Conservation (phyloP, 1,140 invertebrate species). For the Acromyrmex charruanus region DNA sequence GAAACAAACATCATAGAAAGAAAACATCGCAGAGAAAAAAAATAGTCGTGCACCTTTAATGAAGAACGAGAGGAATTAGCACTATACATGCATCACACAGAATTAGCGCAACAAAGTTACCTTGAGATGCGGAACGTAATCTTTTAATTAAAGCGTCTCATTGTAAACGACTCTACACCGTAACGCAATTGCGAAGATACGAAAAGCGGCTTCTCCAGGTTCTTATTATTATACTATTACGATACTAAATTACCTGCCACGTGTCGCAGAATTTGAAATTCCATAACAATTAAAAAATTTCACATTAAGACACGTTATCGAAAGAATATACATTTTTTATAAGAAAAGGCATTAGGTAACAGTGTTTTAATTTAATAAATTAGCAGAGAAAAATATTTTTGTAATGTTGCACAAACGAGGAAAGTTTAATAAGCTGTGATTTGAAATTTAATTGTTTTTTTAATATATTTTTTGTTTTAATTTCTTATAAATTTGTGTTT, state of each 20-base stretch:
- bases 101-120: conserved; percentile 45
- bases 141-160: conserved; percentile 68
- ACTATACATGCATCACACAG: neutral
- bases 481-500: neutral
- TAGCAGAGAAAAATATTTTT: neutral
- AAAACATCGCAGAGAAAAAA: neutral
- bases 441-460: neutral
- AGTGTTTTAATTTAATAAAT: neutral
- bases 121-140: conserved; percentile 56
- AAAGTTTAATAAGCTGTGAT: neutral
- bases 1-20: neutral
- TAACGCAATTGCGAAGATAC: conserved; percentile 15
- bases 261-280: conserved; percentile 54
- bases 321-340: conserved; percentile 21
- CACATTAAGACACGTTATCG: conserved; percentile 11
- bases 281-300: conserved; percentile 2
- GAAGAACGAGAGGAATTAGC: conserved; percentile 39
- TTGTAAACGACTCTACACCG: conserved; percentile 14
- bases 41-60: conserved; percentile 13
- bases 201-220: neutral
- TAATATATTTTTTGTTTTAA: neutral
- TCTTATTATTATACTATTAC: conserved; percentile 39
- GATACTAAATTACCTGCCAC: conserved; percentile 51
- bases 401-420: neutral
- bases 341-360: neutral